These are phyloP conservation scores for Ophiothrix spiculata DNA, from an alignment of 35 echinoderm and acorn worm species.

Conservation along the genomic window DNA sequence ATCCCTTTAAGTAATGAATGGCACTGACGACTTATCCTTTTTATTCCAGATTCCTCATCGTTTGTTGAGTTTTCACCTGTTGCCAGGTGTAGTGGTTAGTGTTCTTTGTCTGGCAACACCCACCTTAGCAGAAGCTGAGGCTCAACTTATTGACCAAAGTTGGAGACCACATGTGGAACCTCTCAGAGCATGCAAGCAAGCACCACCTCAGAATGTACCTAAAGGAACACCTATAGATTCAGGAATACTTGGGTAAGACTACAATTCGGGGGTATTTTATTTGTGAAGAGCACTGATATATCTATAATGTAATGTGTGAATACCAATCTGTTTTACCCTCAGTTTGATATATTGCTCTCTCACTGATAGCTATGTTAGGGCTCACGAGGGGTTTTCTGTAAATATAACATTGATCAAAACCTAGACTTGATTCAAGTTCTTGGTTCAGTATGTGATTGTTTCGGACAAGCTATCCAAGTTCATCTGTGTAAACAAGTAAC, in stretches of 20 bases:
- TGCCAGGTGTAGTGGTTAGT: slow-evolving; percentile 72
- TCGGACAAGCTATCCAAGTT: too few species aligned
- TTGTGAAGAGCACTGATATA: background rate
- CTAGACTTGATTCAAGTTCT: too few species aligned
- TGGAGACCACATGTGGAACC: slow-evolving; percentile 73
- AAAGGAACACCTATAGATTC: slow-evolving; percentile 50
- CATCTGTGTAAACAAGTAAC: too few species aligned
- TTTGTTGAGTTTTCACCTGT: slow-evolving; percentile 70
- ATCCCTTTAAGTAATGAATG: too few species aligned
- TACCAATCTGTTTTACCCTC: background rate
- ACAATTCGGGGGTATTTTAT: background rate
- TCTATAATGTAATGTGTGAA: background rate
- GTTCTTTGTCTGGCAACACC: slow-evolving; percentile 76
- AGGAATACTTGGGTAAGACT: slow-evolving; percentile 69
- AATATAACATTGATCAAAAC: too few species aligned
- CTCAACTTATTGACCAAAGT: slow-evolving; percentile 50
- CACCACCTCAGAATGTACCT: slow-evolving; percentile 53
- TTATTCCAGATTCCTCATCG: slow-evolving; percentile 88
- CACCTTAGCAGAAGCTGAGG: slow-evolving; percentile 59
- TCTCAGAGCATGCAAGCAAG: slow-evolving; percentile 47
- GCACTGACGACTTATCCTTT: too few species aligned
- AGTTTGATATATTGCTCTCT: too few species aligned
- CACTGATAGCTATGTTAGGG: too few species aligned
- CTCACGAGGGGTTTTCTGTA: too few species aligned
- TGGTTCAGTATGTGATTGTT: too few species aligned